A percentile compares a stretch with the other conserved stretches of the same genome.
Conservation (phyloP, 2,113 vertebrate species). For the Brienomyrus brachyistius region DNA sequence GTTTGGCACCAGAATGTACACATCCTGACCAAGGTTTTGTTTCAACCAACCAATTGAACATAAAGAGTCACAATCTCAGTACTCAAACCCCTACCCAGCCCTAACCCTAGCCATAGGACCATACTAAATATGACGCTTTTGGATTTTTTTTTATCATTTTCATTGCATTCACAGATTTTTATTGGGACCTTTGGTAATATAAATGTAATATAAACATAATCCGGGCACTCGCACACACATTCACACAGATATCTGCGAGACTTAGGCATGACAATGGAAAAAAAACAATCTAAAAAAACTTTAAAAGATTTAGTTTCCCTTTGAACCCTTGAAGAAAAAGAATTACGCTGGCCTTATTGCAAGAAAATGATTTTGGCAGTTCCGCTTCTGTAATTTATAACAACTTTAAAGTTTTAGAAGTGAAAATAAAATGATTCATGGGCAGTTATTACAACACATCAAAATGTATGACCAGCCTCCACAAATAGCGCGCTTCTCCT, state of each 20-base stretch:
- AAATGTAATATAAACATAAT: too few species aligned
- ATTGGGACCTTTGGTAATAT: neutral
- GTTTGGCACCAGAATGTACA: neutral
- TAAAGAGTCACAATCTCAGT: too few species aligned
- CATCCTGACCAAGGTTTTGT: neutral
- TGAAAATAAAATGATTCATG: slow-evolving; percentile 17
- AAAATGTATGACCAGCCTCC: neutral
- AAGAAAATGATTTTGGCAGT: slow-evolving; percentile 13
- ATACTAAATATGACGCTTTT: neutral
- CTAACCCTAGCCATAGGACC: too few species aligned
- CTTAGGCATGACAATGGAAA: neutral
- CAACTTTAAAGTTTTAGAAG: slow-evolving; percentile 12
- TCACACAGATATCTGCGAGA: neutral
- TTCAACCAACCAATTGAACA: neutral
- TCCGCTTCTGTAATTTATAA: slow-evolving; percentile 19
- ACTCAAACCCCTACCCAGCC: too few species aligned
- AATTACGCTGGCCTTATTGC: slow-evolving; percentile 3
- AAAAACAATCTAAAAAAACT: neutral
- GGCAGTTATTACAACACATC: slow-evolving; percentile 10
- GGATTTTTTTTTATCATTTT: neutral
- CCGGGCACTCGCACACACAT: neutral
- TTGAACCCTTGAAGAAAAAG: neutral
- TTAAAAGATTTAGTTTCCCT: neutral
- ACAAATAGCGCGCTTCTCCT: neutral
- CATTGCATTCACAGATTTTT: neutral